A percentile compares a stretch with the other conserved stretches of the same genome.
phyloP scores from a whole-genome alignment of 2,797 vertebrate genomes.

The Bufotes viridis region DNA sequence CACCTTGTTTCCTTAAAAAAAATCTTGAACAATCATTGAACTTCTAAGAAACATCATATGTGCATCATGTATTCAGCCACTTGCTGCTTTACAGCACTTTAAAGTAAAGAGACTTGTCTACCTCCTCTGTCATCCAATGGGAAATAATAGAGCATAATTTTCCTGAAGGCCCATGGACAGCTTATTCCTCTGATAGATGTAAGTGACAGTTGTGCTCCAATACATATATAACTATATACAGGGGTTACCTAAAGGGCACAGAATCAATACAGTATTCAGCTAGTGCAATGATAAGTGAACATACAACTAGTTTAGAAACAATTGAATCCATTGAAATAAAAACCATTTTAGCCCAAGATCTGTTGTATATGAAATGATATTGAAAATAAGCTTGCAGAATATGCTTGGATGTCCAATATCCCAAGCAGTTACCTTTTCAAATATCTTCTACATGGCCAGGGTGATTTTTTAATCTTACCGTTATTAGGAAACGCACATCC shows the following conservation, averaged over 20 bases:
- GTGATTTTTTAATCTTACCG: background rate
- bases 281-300: background rate
- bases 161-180: background rate
- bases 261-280: background rate
- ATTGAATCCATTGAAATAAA: background rate
- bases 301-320: background rate
- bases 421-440: background rate
- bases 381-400: background rate
- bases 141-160: constrained; percentile 3
- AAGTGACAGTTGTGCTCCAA: background rate
- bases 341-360: background rate
- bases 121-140: background rate
- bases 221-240: constrained; percentile 7
- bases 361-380: background rate
- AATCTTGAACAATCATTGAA: too few species aligned
- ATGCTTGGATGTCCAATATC: background rate
- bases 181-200: constrained; percentile 9
- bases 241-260: constrained; percentile 19
- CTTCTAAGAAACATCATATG: too few species aligned
- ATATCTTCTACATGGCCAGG: background rate
- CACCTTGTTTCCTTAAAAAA: too few species aligned
- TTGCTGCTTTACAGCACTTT: background rate
- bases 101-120: background rate
- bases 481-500: background rate
- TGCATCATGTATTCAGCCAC: background rate